Conservation (phyloP, 1,140 invertebrate species). For the Pachypeltis micranthus region DNA sequence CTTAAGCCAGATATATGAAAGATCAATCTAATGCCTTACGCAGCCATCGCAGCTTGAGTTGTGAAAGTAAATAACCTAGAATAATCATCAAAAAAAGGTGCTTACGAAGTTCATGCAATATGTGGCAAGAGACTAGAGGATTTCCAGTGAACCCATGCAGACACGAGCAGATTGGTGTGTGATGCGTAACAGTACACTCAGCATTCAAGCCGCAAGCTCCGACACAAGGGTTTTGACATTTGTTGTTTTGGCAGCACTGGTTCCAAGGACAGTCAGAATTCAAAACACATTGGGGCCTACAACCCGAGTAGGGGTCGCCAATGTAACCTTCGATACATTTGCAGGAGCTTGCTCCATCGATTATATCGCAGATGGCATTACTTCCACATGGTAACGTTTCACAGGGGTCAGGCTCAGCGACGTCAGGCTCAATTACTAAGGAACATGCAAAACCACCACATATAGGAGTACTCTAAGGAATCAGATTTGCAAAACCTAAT, state of each 20-base stretch:
- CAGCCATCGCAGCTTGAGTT: neutral
- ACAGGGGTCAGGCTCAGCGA: conserved; percentile 49
- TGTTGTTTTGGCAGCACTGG: conserved; percentile 67
- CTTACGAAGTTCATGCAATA: conserved; percentile 28
- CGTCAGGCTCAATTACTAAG: conserved; percentile 5
- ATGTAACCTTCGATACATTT: conserved; percentile 56
- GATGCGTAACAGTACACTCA: conserved; percentile 68
- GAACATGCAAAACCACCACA: conserved; percentile 12
- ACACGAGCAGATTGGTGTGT: conserved; percentile 72
- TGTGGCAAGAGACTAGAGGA: conserved; percentile 59
- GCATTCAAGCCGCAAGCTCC: conserved; percentile 74
- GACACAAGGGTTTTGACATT: conserved; percentile 67
- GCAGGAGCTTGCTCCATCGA: conserved; percentile 40
- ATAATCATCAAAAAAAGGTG: conserved; percentile 11
- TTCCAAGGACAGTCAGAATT: conserved; percentile 68
- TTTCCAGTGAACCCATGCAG: conserved; percentile 60
- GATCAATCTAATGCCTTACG: no score
- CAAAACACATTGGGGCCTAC: conserved; percentile 66
- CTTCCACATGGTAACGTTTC: conserved; percentile 67
- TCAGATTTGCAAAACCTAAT: conserved; percentile 7
- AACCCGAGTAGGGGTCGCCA: conserved; percentile 63
- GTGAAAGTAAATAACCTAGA: no score
- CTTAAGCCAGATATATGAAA: no score
- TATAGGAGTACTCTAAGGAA: conserved; percentile 1
- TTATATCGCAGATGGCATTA: conserved; percentile 54